phyloP scores from a whole-genome alignment of 2,888 invertebrate genomes.

The Drosophila anomelani region DNA sequence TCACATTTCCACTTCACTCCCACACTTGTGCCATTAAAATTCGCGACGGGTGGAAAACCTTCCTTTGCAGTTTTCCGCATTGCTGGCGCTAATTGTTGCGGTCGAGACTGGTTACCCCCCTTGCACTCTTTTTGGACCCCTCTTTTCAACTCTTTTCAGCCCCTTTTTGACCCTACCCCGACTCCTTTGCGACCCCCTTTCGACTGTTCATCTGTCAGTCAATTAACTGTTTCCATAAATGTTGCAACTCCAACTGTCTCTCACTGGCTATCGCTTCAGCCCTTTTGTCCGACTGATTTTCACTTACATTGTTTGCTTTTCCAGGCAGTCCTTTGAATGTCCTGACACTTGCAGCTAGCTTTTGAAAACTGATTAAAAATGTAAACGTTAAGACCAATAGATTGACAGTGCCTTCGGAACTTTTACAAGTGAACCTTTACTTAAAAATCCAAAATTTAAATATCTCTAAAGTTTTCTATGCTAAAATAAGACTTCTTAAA shows the following conservation, averaged over 20 bases:
- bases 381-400: constrained; percentile 9
- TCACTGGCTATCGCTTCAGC: constrained; percentile 21
- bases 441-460: background rate
- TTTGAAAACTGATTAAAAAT: constrained; percentile 50
- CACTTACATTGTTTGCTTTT: constrained; percentile 30
- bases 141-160: background rate
- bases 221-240: constrained; percentile 73
- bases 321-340: background rate
- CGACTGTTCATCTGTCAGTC: constrained; percentile 63
- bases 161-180: background rate
- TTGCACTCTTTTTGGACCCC: background rate
- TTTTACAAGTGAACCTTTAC: background rate
- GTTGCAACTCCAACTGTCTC: constrained; percentile 49
- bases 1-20: constrained; percentile 4
- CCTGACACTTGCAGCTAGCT: constrained; percentile 9
- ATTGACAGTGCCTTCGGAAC: constrained; percentile 2
- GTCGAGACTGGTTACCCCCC: constrained; percentile 5
- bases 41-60: constrained; percentile 29
- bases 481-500: background rate
- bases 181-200: background rate
- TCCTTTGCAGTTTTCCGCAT: constrained; percentile 44
- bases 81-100: constrained; percentile 55
- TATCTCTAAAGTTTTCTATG: background rate
- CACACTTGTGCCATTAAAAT: constrained; percentile 34
- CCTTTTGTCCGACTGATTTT: constrained; percentile 21